Evolutionary conservation across 2,797 vertebrate species (phyloP), one percentile per base, ranked within the genome.

Genomic region (Mormyrus proboscirostris): DNA sequence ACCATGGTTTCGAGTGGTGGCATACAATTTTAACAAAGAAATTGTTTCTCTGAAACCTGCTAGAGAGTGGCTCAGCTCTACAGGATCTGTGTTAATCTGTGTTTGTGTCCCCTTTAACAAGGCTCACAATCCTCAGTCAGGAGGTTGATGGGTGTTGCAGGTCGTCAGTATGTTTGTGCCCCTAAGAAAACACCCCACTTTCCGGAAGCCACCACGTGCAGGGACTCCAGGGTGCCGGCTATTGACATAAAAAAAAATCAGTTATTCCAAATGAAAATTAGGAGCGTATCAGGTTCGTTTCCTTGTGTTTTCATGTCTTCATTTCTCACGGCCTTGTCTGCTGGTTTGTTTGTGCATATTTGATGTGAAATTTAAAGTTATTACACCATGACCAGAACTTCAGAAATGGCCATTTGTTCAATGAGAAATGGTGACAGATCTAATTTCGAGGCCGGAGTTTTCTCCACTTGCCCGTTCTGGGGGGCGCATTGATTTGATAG

Each of bases 401-500:
- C 59, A 49, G 10, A 16, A 47, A 10, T 65, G 86, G 8, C 86
- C 89, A 79, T 89, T 87, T 62, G 55, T 88, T 87, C 49, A 59
- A 49, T 53, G 38, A 12, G 84, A 86, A 41, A 22, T 7, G 73
- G 85, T 22, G 3, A 73, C 89, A 41, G 55, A 79, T 47, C 76
- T 51, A 55, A 51, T 65, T 86, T 51, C 12, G 9, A 16, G 57
- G 59, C 41, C 44, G 4, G 7, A 16, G 22, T 49, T 85, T 51
- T 87, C 57, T 25, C 14, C 25, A 1, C 44, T 57, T 87, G 89
- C 90, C 87, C 65, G 65, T 84, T 53, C 25, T 91, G 91, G 88
- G 88, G 88, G 89, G 12, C 12, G 25, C 94, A 96, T 95, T 94
- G 95, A 95, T 93, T 93, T 93, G 92, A 93, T 95, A 94, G 94